Conservation (phyloP, 2,113 vertebrate genomes). For the Emydocephalus ijimae region DNA sequence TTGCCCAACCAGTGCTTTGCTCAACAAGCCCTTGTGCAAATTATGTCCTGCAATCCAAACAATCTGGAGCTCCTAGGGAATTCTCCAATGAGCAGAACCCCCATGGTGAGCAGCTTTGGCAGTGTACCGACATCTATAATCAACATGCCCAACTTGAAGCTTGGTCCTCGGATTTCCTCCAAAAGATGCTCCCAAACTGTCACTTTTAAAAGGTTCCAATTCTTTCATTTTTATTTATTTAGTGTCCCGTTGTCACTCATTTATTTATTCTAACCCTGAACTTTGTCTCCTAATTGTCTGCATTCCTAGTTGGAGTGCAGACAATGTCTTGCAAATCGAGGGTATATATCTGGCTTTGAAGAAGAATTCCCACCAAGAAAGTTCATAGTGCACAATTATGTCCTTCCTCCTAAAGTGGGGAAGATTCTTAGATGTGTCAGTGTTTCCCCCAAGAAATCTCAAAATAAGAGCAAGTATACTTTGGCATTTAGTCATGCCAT, state of each 20-base stretch:
- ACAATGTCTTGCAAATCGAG: not conserved
- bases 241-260: not conserved
- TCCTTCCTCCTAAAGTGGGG: not conserved
- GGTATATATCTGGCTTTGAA: not conserved
- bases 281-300: not conserved
- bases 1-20: not conserved
- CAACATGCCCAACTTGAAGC: not conserved
- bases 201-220: not conserved
- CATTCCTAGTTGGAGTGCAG: not conserved
- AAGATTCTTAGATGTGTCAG: not conserved
- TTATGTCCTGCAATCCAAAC: not conserved
- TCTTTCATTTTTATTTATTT: not conserved
- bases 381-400: not conserved
- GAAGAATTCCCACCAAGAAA: not conserved
- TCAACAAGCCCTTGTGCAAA: not conserved
- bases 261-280: not conserved
- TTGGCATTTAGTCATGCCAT: too few relatives aligned
- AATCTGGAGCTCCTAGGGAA: not conserved
- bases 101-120: not conserved
- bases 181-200: not conserved
- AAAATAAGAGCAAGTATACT: not conserved
- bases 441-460: not conserved
- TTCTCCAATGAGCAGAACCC: not conserved
- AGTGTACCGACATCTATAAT: not conserved
- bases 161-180: not conserved